A percentile compares a stretch with the other conserved stretches of the same genome.
phyloP scores from a whole-genome alignment of 2,113 vertebrate genomes.

The Panthera leo region DNA sequence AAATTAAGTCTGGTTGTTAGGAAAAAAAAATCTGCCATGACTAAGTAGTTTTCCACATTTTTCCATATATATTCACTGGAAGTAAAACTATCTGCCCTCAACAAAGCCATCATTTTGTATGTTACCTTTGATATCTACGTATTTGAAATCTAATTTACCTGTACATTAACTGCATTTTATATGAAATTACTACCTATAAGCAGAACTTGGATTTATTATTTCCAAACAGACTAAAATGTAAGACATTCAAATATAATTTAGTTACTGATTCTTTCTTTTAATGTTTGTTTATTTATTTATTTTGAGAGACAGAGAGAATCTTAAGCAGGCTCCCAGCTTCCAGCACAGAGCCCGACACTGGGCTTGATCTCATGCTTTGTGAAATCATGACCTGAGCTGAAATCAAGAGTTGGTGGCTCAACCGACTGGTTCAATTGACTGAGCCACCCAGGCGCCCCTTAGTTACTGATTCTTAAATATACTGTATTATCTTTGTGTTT shows the following conservation, averaged over 20 bases:
- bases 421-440: no score
- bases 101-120: slow-evolving; percentile 8
- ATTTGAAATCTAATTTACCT: slow-evolving; percentile 14
- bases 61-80: background rate
- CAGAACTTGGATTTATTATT: background rate
- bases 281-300: no score
- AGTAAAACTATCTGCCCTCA: background rate
- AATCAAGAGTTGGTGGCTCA: no score
- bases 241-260: slow-evolving; percentile 27
- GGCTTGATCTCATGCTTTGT: no score
- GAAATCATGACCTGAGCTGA: no score
- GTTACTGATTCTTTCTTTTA: background rate
- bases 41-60: slow-evolving; percentile 24
- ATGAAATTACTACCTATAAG: background rate
- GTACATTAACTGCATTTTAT: slow-evolving; percentile 15
- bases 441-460: background rate
- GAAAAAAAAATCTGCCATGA: background rate
- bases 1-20: slow-evolving; percentile 8
- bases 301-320: no score
- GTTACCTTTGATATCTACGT: slow-evolving; percentile 29
- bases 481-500: background rate
- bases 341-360: no score
- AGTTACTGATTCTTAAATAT: slow-evolving; percentile 21
- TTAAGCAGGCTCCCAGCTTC: no score
- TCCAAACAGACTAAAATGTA: slow-evolving; percentile 5